Evolutionary conservation across 64 coral and sea anemone genomes (phyloP), one percentile per base, ranked within the genome.

Genomic region (Actinia tenebrosa): DNA sequence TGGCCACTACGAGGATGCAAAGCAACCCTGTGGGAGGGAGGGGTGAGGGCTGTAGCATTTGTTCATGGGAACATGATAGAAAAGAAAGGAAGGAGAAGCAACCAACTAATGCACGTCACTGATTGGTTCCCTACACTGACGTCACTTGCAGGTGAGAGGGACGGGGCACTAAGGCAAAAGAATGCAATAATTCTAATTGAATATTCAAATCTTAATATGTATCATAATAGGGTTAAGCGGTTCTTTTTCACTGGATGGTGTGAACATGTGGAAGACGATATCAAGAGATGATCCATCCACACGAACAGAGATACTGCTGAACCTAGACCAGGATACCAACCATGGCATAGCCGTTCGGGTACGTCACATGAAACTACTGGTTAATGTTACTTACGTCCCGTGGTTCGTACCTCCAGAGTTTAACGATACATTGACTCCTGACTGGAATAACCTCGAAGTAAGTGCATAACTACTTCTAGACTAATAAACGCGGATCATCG

Each of bases 1-100:
- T 91, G 89, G 89, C 89, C 89, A 23, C 75, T 91, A 7, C 55
- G 89, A 82, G 89, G 89, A 16, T 60, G 53, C 42, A 91, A 91
- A 30, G 47, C 56, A 4, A 91, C 84, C 16, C 52, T 91, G 4
- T 91, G 89, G 89, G 89, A 91, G 84, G 89, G 89, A 80, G 89
- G 89, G 45, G 84, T 86, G 19, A 87, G 84, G 68, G 84, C 84
- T 44, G 84, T 56, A 37, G 89, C 71, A 10, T 91, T 91, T 87
- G 89, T 91, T 50, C 84, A 91, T 83, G 85, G 89, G 19, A 86
- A 86, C 52, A 86, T 91, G 72, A 46, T 91, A 14, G 63, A 91
- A 83, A 71, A 80, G 37, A 91, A 47, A 18, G 78, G 84, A 11
- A 80, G 52, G 59, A 82, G 66, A 47, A 80, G 45, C 64, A 53